These are phyloP conservation scores for Microtus montanus DNA, from an alignment of 2,113 vertebrate species.

Conservation along the genomic window DNA sequence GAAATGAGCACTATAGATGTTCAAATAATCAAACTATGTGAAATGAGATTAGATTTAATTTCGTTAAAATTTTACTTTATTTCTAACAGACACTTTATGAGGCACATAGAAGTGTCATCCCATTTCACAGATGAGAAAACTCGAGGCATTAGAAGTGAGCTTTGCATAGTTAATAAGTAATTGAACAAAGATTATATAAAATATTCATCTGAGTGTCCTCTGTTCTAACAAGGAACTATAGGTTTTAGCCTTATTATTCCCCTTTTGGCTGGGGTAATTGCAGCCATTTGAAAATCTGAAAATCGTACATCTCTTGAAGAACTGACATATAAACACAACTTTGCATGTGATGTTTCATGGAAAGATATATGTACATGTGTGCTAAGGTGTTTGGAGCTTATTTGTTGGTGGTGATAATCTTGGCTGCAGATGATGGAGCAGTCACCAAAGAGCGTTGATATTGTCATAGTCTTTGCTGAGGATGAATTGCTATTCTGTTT, in stretches of 20 bases:
- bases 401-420: neutral
- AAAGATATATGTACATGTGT: neutral
- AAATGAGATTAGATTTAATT: neutral
- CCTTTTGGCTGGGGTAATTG: neutral
- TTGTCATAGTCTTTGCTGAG: neutral
- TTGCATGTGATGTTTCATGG: neutral
- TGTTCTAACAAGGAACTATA: neutral
- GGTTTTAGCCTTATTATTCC: neutral
- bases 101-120: neutral
- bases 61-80: neutral
- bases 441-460: neutral
- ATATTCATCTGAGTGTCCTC: neutral
- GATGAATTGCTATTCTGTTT: neutral
- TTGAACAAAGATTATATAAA: neutral
- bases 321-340: neutral
- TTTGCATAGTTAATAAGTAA: neutral
- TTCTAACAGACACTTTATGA: neutral
- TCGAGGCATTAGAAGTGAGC: neutral
- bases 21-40: neutral
- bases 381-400: neutral
- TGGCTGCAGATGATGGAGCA: neutral
- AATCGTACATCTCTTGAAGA: neutral
- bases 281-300: neutral
- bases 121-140: constrained; percentile 38
- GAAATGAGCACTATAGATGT: neutral